Evolutionary conservation across 30 jellyfish, hydroid and myxozoan species (phyloP), one percentile per base, ranked within the genome.

Genomic region (Sanderia malayensis): DNA sequence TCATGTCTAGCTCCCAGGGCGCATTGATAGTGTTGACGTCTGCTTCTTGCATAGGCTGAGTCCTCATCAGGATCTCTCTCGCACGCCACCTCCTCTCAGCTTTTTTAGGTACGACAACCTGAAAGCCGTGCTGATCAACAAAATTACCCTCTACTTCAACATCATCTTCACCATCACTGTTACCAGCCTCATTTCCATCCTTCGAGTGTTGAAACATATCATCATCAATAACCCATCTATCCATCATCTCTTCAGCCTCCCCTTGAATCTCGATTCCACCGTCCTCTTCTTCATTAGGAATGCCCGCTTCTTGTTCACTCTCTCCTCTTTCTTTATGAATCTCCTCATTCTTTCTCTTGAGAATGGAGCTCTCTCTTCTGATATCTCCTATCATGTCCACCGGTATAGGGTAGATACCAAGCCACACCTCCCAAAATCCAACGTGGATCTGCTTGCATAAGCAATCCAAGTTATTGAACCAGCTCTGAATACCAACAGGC

Each of bases 211-310:
- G 61, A 46, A 21, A 76, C 19, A 31, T 10, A 23, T 67, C 76
- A 44, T 65, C 59, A 24, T 79, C 94, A 4, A 72, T 53, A 23
- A 61, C 96, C 94, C 94, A 87, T 32, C 94, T 41, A 23, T 87
- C 94, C 15, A 69, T 45, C 11, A 86, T 66, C 27, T 67, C 96
- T 20, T 87, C 86, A 4, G 94, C 90, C 23, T 71, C 94, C 0
- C 94, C 96, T 26, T 61, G 79, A 21, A 79, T 69, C 23, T 87
- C 86, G 19, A 87, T 45, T 17, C n/a, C 17, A 0, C 30, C 80
- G 21, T 29, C 69, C 4, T 55, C 67, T 20, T 4, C 27, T 55
- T 55, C 31, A n/a, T 55, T 20, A n/a, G 27, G 31, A 55, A 55
- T 8, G 58, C 58, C n/a, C 58, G n/a, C 58, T 10, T 44, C 58